phyloP scores from a whole-genome alignment of 2,113 vertebrate species.

The Oreochromis spilurus region DNA sequence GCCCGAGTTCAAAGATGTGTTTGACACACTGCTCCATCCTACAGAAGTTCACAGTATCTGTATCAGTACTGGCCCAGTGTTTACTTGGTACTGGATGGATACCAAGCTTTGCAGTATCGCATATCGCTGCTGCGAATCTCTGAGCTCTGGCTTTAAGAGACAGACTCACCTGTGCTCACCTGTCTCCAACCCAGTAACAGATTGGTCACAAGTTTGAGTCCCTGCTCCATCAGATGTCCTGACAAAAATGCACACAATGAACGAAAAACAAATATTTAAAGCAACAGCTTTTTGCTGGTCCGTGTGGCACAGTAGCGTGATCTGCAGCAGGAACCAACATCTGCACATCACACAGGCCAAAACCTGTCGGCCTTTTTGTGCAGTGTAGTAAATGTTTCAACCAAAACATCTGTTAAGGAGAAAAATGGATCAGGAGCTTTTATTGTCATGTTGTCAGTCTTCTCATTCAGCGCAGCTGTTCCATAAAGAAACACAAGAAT shows the following conservation, averaged over 20 bases:
- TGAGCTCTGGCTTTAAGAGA: not conserved
- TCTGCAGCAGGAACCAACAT: not conserved
- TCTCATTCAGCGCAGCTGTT: not conserved
- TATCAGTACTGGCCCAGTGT: not conserved
- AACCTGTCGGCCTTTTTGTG: not conserved
- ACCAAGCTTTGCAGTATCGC: not conserved
- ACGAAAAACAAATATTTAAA: not conserved
- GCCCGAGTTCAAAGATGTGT: not conserved
- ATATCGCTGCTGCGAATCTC: not conserved
- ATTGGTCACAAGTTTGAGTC: not conserved
- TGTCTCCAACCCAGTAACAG: not conserved
- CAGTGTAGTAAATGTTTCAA: not conserved
- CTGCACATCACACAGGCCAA: not conserved
- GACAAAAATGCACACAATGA: not conserved
- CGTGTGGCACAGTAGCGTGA: accelerated
- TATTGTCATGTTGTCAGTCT: accelerated
- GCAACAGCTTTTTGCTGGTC: not conserved
- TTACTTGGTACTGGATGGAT: not conserved
- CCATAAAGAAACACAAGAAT: not conserved
- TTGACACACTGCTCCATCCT: not conserved
- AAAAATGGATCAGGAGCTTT: not conserved
- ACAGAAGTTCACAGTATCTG: not conserved
- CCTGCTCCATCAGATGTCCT: not conserved
- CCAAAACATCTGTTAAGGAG: not conserved
- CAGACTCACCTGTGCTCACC: not conserved